Percentiles rank a stretch among this genome's conserved stretches.
These are phyloP conservation scores for Struthidea cinerea DNA, from an alignment of 2,113 vertebrate species.

Conservation along the genomic window DNA sequence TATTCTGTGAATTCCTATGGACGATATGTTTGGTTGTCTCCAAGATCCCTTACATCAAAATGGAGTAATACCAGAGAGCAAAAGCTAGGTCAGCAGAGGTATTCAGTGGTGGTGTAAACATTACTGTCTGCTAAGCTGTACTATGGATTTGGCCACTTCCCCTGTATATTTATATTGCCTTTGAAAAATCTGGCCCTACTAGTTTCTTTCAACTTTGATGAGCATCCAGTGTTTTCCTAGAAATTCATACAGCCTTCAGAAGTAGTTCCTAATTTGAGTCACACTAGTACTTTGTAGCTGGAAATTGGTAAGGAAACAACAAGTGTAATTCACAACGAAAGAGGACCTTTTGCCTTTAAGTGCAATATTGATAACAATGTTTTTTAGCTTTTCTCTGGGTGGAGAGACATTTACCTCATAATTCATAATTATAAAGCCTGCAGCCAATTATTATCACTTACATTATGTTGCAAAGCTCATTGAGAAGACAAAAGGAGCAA, in stretches of 20 bases:
- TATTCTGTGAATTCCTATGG: not conserved
- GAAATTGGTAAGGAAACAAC: not conserved
- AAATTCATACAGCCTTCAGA: not conserved
- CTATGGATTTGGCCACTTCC: not conserved
- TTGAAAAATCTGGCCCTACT: not conserved
- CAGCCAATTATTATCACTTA: conserved; percentile 41
- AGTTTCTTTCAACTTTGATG: not conserved
- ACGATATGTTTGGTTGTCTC: not conserved
- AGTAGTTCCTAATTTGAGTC: not conserved
- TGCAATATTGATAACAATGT: not conserved
- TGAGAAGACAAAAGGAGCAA: conserved; percentile 43
- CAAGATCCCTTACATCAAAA: not conserved
- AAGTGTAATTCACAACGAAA: not conserved
- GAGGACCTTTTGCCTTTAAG: not conserved
- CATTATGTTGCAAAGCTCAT: conserved; percentile 53
- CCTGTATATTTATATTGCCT: not conserved
- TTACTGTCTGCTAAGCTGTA: not conserved
- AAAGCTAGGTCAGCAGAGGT: not conserved
- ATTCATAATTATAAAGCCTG: conserved; percentile 55
- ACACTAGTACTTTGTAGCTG: not conserved
- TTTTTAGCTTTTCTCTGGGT: conserved; percentile 35
- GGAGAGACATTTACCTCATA: conserved; percentile 27
- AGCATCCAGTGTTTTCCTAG: not conserved
- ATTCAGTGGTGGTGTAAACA: not conserved
- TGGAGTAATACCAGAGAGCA: not conserved